These are phyloP conservation scores for Drosophila lutescens DNA, from an alignment of 2,888 invertebrate species.

Conservation along the genomic window DNA sequence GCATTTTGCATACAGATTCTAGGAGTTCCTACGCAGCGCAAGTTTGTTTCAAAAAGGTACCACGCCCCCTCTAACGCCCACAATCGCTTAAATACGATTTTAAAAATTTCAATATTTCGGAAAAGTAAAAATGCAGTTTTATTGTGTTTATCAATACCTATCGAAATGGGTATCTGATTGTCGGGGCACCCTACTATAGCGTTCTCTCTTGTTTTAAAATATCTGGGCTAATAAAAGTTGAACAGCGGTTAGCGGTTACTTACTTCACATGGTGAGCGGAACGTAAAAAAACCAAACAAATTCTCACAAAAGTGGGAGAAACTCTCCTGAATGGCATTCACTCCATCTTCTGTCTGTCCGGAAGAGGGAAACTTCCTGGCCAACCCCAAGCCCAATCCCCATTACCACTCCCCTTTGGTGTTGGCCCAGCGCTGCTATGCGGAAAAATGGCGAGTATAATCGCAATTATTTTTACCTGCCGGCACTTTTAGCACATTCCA, in stretches of 20 bases:
- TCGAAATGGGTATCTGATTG: no score
- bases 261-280: not conserved
- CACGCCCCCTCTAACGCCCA: no score
- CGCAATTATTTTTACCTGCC: constrained; percentile 58
- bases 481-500: constrained; percentile 52
- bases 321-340: constrained; percentile 8
- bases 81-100: no score
- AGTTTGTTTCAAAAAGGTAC: no score
- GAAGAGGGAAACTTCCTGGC: not conserved
- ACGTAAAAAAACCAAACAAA: not conserved
- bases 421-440: constrained; percentile 10
- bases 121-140: no score
- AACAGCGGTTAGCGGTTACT: not conserved
- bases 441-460: constrained; percentile 43
- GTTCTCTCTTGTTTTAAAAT: no score
- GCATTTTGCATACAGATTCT: no score
- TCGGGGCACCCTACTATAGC: no score
- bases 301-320: not conserved
- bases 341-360: constrained; percentile 10
- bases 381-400: not conserved
- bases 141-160: no score
- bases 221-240: not conserved
- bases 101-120: no score
- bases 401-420: not conserved
- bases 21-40: no score